A percentile compares a stretch with the other conserved stretches of the same genome.
These are phyloP conservation scores for Chromobotia macracanthus DNA, from an alignment of 2,797 vertebrate genomes.

Conservation along the genomic window DNA sequence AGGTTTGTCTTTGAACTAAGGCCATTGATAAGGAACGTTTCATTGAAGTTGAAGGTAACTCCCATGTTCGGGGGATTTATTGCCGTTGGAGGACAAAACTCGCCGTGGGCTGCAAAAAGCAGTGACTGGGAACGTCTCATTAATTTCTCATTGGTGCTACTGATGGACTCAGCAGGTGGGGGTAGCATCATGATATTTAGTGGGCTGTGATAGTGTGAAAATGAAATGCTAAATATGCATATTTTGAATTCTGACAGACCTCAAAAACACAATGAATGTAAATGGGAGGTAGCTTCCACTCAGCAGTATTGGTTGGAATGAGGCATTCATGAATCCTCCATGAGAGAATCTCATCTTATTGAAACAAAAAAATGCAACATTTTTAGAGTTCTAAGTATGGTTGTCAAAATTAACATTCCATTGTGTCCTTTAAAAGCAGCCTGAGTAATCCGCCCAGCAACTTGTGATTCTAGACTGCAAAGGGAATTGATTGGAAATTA, in stretches of 20 bases:
- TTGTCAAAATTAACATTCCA: constrained; percentile 42
- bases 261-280: constrained; percentile 40
- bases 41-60: constrained; percentile 32
- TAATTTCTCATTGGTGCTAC: constrained; percentile 41
- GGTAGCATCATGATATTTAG: constrained; percentile 36
- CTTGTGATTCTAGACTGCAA: constrained; percentile 16
- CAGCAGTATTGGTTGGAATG: constrained; percentile 19
- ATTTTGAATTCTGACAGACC: constrained; percentile 41
- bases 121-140: constrained; percentile 26
- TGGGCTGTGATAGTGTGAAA: constrained; percentile 30
- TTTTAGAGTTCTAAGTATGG: constrained; percentile 6
- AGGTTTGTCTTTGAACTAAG: not conserved
- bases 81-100: constrained; percentile 29
- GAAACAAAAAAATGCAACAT: constrained; percentile 38
- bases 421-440: constrained; percentile 39
- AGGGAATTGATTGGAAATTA: constrained; percentile 38
- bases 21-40: constrained; percentile 22
- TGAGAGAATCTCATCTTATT: constrained; percentile 14
- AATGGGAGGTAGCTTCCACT: constrained; percentile 28
- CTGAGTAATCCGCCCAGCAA: constrained; percentile 27
- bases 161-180: constrained; percentile 46
- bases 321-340: constrained; percentile 5
- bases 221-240: constrained; percentile 37
- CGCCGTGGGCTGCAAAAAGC: constrained; percentile 25
- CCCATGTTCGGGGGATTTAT: constrained; percentile 16